phyloP scores from a whole-genome alignment of 2,113 vertebrate species.

The Hemicordylus capensis region DNA sequence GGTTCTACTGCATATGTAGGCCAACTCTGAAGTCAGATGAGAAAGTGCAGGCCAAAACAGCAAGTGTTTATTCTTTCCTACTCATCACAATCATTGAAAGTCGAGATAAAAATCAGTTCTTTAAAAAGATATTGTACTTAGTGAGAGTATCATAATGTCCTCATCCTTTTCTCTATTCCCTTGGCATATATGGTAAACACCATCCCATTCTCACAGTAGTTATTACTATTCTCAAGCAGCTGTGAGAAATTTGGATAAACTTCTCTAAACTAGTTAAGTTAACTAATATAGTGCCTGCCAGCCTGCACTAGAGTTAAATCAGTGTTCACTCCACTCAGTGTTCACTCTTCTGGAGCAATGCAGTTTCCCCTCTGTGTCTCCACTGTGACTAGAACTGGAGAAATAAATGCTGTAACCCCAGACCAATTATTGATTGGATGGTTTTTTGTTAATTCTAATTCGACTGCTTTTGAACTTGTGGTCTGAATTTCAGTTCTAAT shows the following conservation, averaged over 20 bases:
- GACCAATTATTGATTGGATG: not conserved
- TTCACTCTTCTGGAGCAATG: not conserved
- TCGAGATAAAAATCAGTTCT: too few relatives aligned
- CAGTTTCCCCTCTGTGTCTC: not conserved
- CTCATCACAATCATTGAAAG: too few relatives aligned
- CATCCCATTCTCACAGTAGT: not conserved
- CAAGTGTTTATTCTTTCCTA: too few relatives aligned
- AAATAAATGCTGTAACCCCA: not conserved
- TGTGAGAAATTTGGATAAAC: not conserved
- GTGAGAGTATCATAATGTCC: too few relatives aligned
- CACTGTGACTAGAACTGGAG: not conserved
- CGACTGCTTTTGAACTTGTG: not conserved
- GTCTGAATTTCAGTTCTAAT: not conserved
- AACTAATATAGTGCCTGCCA: not conserved
- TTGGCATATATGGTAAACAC: too few relatives aligned
- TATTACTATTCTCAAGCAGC: not conserved
- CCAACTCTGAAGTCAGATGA: too few relatives aligned
- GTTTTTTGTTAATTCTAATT: not conserved
- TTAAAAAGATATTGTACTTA: too few relatives aligned
- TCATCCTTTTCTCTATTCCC: too few relatives aligned
- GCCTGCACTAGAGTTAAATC: not conserved
- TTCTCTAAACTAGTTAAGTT: not conserved
- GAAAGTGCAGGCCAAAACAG: too few relatives aligned
- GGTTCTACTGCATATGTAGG: too few relatives aligned
- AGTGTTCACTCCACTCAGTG: not conserved